Percentiles rank a stretch among this genome's conserved stretches.
Evolutionary conservation across 2,888 invertebrate genomes (phyloP).

Genomic region (Colostygia pectinataria): DNA sequence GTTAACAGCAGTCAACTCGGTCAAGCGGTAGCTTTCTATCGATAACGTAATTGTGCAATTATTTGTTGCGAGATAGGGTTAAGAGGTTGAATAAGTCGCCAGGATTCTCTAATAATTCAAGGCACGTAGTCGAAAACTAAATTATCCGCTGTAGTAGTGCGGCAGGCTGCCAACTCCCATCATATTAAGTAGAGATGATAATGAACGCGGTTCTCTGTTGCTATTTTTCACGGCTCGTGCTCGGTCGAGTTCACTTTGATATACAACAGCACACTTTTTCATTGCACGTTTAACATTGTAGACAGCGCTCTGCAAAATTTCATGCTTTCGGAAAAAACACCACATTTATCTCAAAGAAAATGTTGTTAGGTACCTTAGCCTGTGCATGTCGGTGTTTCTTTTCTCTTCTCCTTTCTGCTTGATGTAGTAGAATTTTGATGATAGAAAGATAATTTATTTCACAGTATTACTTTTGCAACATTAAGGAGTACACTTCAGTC

Average conservation of each 20-base stretch:
- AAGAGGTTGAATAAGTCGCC: conserved; percentile 33
- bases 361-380: conserved; percentile 25
- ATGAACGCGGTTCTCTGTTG: conserved; percentile 62
- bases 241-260: conserved; percentile 39
- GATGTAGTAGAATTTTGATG: conserved; percentile 12
- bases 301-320: conserved; percentile 26
- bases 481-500: too few species aligned
- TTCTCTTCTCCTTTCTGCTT: conserved; percentile 5
- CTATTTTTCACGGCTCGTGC: conserved; percentile 47
- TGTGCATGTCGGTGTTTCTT: conserved; percentile 1
- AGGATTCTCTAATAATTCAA: conserved; percentile 59
- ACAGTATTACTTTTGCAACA: too few species aligned
- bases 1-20: neutral
- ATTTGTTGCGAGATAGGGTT: conserved; percentile 6
- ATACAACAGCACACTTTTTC: conserved; percentile 37
- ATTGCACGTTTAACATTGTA: conserved; percentile 31
- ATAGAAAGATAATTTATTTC: too few species aligned
- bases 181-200: conserved; percentile 74
- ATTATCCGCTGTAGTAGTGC: conserved; percentile 61
- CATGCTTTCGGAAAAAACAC: conserved; percentile 16
- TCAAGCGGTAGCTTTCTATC: neutral
- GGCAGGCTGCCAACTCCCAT: conserved; percentile 74
- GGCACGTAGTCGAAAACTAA: conserved; percentile 72
- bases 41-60: conserved; percentile 7
- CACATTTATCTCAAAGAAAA: conserved; percentile 16